Evolutionary conservation across 2,888 invertebrate species (phyloP), one percentile per base, ranked within the genome.

Genomic region (Brassicogethes aeneus): DNA sequence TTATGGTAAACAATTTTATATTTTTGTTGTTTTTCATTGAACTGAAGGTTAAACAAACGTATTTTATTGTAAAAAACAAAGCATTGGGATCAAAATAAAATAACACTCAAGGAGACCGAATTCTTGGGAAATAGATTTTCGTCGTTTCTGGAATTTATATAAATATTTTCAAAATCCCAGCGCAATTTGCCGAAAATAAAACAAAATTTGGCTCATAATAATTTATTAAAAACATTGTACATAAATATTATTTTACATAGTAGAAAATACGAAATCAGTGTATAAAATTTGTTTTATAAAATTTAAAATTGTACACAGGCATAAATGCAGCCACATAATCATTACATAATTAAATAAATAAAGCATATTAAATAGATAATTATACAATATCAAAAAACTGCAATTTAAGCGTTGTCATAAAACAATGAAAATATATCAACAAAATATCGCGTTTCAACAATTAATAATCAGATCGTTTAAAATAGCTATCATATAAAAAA

Each of bases 231-330:
- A 23, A 7, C 23, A 23, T 23, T 23, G n/a, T n/a, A n/a, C n/a
- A n/a, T n/a, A 13, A 16, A n/a, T 16, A 15, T 8, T 29, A 17
- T 30, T 29, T 17, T n/a, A 40, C 36, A 36, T n/a, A 40, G 13
- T 40, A 23, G 23, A 17, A 40, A 36, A 36, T 29, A 37, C 23
- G 23, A 7, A 7, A 7, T 23, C 23, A 7, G 10, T 23, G 23
- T 23, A 23, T 23, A 23, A 23, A 23, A n/a, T n/a, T n/a, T n/a
- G n/a, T n/a, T n/a, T n/a, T n/a, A n/a, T n/a, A n/a, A 23, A 23
- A 23, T 23, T 23, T 23, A 10, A 23, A 23, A n/a, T n/a, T 23
- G 10, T 23, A 23, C 23, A 23, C 23, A 7, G 5, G 5, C 5
- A 7, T 23, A 23, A 23, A 23, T 23, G 23, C 23, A 23, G 10